Evolutionary conservation across 2,888 invertebrate genomes (phyloP).

Genomic region (Theodoxus fluviatilis): DNA sequence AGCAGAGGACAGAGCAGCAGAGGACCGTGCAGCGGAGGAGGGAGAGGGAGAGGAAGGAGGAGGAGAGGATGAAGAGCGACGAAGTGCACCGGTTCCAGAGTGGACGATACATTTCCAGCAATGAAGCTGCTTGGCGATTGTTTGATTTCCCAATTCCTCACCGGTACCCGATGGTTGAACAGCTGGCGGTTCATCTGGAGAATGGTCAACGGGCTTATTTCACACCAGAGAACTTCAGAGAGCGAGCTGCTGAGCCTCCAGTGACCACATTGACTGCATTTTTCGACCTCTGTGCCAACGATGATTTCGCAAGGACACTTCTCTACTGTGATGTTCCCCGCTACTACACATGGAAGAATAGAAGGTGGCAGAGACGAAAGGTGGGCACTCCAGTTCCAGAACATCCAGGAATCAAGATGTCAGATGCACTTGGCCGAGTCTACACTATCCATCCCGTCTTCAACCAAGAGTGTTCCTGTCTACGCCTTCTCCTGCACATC

Average conservation of each 20-base stretch:
- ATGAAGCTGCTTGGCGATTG: slow-evolving; percentile 61
- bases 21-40: too few species aligned
- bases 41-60: too few species aligned
- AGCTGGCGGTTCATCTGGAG: slow-evolving; percentile 40
- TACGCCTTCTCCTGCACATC: slow-evolving; percentile 27
- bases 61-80: slow-evolving; percentile 28
- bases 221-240: too few species aligned
- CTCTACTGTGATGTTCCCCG: slow-evolving; percentile 33
- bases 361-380: slow-evolving; percentile 34
- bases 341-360: slow-evolving; percentile 36
- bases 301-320: slow-evolving; percentile 31
- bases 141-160: slow-evolving; percentile 56
- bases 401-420: slow-evolving; percentile 22
- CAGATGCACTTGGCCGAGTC: slow-evolving; percentile 32
- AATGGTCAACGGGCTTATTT: too few species aligned
- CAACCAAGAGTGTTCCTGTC: slow-evolving; percentile 40
- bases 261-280: too few species aligned
- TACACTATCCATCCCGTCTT: slow-evolving; percentile 44
- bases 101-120: slow-evolving; percentile 57
- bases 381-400: slow-evolving; percentile 24
- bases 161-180: slow-evolving; percentile 40
- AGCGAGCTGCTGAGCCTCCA: too few species aligned
- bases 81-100: slow-evolving; percentile 54
- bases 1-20: too few species aligned
- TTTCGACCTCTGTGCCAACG: too few species aligned